Conservation (phyloP, 2,888 invertebrate genomes). For the Cancer borealis region DNA sequence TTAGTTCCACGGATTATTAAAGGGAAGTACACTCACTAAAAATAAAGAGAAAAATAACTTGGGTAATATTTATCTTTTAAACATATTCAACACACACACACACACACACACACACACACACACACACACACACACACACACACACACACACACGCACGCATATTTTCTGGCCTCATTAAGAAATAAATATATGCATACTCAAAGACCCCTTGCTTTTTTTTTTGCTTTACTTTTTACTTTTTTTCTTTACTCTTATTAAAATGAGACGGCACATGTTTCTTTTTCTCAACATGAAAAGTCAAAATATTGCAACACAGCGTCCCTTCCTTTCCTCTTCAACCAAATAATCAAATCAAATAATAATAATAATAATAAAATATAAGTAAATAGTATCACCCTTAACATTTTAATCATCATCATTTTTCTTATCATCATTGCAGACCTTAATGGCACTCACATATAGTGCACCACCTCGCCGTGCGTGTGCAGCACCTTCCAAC, state of each 20-base stretch:
- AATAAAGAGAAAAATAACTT: too few species aligned
- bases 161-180: not conserved
- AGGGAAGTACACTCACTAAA: not conserved
- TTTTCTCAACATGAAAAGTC: not conserved
- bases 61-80: not conserved
- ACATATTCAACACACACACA: too few species aligned
- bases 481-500: too few species aligned
- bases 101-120: constrained; percentile 26
- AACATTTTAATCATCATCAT: not conserved
- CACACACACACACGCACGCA: constrained; percentile 1
- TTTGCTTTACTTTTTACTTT: not conserved
- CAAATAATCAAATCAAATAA: not conserved
- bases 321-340: not conserved
- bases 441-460: too few species aligned
- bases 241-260: not conserved
- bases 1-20: not conserved
- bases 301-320: not conserved
- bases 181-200: not conserved
- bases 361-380: not conserved
- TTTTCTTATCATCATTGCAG: not conserved
- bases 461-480: too few species aligned
- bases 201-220: not conserved
- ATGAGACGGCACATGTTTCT: not conserved
- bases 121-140: constrained; percentile 32
- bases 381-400: not conserved